Conservation (phyloP, 1,140 invertebrate species). For the Caenorhabditis briggsae region DNA sequence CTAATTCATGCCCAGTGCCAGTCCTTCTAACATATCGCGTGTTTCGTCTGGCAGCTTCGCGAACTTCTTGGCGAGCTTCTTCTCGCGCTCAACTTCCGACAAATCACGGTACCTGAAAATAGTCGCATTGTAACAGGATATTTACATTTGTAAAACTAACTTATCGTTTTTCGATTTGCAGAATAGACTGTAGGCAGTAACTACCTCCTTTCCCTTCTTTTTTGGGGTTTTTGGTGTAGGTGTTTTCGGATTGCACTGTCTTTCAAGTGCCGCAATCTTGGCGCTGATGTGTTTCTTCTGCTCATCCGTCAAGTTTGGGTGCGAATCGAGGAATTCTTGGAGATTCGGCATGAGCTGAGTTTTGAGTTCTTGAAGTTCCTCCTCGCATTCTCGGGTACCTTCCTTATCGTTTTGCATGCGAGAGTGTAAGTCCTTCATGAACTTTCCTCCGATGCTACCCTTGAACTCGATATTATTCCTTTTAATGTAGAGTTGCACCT, state of each 20-base stretch:
- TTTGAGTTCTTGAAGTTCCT: background rate
- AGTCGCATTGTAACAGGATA: background rate
- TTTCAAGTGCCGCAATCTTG: background rate
- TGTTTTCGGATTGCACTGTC: background rate
- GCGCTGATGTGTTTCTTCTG: background rate
- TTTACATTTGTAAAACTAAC: background rate
- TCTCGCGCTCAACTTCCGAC: constrained; percentile 11
- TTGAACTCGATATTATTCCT: background rate
- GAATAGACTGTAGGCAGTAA: constrained; percentile 15
- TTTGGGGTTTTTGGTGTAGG: constrained; percentile 3
- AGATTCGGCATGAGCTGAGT: background rate
- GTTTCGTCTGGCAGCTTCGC: background rate
- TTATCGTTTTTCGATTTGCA: constrained; percentile 19
- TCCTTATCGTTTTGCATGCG: background rate
- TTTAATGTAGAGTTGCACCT: background rate
- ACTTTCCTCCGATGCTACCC: background rate
- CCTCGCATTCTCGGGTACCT: background rate
- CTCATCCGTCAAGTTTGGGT: background rate
- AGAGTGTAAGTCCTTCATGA: background rate
- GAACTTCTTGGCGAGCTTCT: background rate
- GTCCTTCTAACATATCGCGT: background rate
- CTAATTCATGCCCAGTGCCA: background rate
- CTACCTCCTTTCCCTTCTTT: background rate
- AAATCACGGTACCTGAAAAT: constrained; percentile 43
- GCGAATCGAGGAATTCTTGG: background rate